These are phyloP conservation scores for Cotesia vestalis DNA, from an alignment of 1,140 invertebrate species.

Conservation along the genomic window DNA sequence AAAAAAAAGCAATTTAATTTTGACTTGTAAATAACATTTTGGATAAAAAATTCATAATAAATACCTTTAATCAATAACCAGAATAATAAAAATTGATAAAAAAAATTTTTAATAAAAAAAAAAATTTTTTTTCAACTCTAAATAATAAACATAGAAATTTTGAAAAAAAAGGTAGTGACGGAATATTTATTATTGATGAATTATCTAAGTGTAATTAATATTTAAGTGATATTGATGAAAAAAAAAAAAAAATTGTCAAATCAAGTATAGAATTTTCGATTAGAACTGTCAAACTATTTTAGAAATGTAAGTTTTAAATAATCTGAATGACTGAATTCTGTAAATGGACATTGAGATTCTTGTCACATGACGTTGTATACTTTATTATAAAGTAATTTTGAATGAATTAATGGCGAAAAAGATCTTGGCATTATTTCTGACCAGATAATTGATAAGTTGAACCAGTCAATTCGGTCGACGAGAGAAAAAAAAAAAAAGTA, in stretches of 20 bases:
- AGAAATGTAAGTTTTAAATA: conserved; percentile 30
- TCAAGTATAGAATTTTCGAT: conserved; percentile 28
- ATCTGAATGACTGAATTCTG: conserved; percentile 34
- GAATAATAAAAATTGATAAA: too few relatives aligned
- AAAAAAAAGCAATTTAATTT: too few relatives aligned
- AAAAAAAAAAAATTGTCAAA: conserved; percentile 16
- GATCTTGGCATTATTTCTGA: conserved; percentile 40
- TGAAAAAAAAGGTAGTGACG: conserved; percentile 20
- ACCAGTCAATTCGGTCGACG: conserved; percentile 27
- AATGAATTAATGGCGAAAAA: conserved; percentile 41
- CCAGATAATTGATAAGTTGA: conserved; percentile 42
- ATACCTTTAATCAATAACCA: too few relatives aligned
- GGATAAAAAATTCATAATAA: too few relatives aligned
- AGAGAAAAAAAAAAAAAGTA: conserved; percentile 26
- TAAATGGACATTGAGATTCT: conserved; percentile 15
- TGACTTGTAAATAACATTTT: too few relatives aligned
- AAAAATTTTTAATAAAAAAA: not conserved
- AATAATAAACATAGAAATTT: conserved; percentile 7
- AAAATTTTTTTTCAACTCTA: conserved; percentile 3
- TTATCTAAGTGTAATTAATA: conserved; percentile 47
- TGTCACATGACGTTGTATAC: not conserved
- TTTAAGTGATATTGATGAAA: conserved; percentile 40
- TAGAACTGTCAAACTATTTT: conserved; percentile 21
- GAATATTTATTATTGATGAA: conserved; percentile 52
- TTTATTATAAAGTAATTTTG: not conserved